Evolutionary conservation across 2,113 vertebrate genomes (phyloP).

Genomic region (Podocnemis expansa): DNA sequence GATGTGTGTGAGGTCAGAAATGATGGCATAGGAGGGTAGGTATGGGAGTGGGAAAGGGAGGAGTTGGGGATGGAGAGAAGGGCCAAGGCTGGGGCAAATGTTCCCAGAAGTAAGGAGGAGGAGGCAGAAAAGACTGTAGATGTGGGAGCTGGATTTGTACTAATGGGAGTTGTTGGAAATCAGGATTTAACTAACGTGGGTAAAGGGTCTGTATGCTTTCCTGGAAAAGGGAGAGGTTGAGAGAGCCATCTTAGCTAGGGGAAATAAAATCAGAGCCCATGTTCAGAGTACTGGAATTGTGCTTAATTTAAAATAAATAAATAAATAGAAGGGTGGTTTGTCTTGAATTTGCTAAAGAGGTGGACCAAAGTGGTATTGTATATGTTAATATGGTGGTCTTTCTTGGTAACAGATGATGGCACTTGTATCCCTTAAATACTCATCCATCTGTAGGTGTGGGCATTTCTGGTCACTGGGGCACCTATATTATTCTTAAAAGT

Average conservation of each 20-base stretch:
- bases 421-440: not conserved
- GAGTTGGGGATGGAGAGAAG: too few relatives aligned
- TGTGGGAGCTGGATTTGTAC: not conserved
- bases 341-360: not conserved
- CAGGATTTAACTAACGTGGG: not conserved
- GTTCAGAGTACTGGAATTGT: not conserved
- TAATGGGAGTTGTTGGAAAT: not conserved
- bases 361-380: not conserved
- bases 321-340: not conserved
- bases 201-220: not conserved
- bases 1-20: not conserved
- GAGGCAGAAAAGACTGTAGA: not conserved
- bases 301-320: not conserved
- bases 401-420: not conserved
- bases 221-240: not conserved
- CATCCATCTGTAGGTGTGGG: not conserved
- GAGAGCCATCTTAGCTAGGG: not conserved
- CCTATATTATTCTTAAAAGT: constrained; percentile 3
- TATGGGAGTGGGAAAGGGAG: not conserved
- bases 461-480: not conserved
- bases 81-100: not conserved
- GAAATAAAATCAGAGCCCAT: not conserved
- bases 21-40: not conserved
- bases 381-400: not conserved
- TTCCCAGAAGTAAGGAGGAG: not conserved